These are phyloP conservation scores for Serrognathus titanus DNA, from an alignment of 2,888 invertebrate species.

Conservation along the genomic window DNA sequence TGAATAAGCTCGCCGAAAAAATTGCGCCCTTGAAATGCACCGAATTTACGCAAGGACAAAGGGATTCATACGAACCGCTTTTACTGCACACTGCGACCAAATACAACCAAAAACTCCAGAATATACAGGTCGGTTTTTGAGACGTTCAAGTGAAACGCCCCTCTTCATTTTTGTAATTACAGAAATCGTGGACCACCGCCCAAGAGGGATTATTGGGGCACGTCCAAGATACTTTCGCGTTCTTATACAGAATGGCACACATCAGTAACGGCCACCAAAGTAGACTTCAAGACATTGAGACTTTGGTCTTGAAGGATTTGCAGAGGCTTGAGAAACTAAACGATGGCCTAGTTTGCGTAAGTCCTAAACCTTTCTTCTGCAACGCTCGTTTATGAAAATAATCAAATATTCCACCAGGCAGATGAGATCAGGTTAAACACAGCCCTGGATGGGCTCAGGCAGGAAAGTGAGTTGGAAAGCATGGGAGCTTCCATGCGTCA, in stretches of 20 bases:
- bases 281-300: conserved; percentile 8
- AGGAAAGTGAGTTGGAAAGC: conserved; percentile 5
- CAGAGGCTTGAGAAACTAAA: neutral
- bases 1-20: conserved; percentile 7
- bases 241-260: conserved; percentile 6
- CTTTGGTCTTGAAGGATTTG: conserved; percentile 7
- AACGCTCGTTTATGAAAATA: neutral
- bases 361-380: neutral
- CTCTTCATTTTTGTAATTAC: neutral
- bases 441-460: conserved; percentile 10
- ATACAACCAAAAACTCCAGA: neutral
- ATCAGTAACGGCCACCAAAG: conserved; percentile 10
- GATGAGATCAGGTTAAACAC: conserved; percentile 12
- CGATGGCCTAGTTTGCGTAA: neutral
- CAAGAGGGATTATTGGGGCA: conserved; percentile 1
- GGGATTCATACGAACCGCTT: conserved; percentile 10
- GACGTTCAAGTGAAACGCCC: neutral
- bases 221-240: conserved; percentile 7
- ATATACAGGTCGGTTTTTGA: neutral
- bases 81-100: conserved; percentile 3
- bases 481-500: neutral
- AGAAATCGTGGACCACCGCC: conserved; percentile 5
- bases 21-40: conserved; percentile 6
- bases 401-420: conserved; percentile 2
- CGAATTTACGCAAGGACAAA: conserved; percentile 4